These are phyloP conservation scores for Tenthredo mesomela DNA, from an alignment of 2,888 invertebrate genomes.

Conservation along the genomic window DNA sequence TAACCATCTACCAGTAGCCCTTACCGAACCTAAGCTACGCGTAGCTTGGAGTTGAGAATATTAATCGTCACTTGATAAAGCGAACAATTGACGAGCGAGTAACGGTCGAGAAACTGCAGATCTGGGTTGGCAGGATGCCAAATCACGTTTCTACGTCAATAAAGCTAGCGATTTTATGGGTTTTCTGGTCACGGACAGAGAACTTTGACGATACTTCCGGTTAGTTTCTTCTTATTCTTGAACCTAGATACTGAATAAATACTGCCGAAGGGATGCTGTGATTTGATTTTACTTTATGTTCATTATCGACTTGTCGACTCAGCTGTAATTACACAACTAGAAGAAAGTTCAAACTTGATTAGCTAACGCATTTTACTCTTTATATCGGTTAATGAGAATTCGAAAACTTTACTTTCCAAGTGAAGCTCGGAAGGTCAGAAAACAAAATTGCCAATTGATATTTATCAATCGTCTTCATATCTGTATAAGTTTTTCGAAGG, in stretches of 20 bases:
- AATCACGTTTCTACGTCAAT: conserved; percentile 45
- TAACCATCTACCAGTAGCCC: not conserved
- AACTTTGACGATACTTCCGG: conserved; percentile 32
- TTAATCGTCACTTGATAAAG: conserved; percentile 40
- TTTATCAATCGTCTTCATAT: too few relatives aligned
- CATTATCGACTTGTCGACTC: not conserved
- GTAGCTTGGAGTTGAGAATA: conserved; percentile 5
- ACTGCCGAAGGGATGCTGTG: not conserved
- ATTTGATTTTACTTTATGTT: not conserved
- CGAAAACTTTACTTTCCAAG: not conserved
- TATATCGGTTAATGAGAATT: not conserved
- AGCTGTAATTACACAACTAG: not conserved
- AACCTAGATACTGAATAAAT: not conserved
- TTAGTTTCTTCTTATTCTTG: not conserved
- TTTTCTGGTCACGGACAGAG: conserved; percentile 31
- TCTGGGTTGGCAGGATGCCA: not conserved
- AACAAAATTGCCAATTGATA: not conserved
- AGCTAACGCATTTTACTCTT: not conserved
- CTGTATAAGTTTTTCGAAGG: not conserved
- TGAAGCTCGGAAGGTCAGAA: not conserved
- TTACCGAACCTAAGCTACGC: not conserved
- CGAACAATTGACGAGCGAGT: conserved; percentile 35
- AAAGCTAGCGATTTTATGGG: not conserved
- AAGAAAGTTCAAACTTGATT: not conserved
- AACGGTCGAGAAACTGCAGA: conserved; percentile 12